Conservation (phyloP, 2,797 vertebrate genomes). For the Euthynnus affinis region DNA sequence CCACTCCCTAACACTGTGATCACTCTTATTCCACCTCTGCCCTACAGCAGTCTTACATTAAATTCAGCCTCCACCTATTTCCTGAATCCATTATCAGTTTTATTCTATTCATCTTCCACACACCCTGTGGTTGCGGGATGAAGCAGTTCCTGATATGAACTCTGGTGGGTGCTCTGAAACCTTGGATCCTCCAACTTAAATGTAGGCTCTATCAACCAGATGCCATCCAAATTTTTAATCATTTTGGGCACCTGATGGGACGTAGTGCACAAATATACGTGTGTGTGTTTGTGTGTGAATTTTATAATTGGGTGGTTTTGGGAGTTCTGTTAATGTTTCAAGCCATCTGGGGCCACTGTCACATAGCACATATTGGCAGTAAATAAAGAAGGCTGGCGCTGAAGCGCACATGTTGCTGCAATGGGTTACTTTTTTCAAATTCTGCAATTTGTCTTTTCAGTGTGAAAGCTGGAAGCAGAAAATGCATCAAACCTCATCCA, state of each 20-base stretch:
- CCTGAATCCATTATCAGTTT: conserved; percentile 75
- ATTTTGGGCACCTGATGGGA: conserved; percentile 58
- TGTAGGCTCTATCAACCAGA: neutral
- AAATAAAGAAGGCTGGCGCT: conserved; percentile 40
- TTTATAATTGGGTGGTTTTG: conserved; percentile 32
- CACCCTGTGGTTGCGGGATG: conserved; percentile 27
- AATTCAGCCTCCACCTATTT: conserved; percentile 68
- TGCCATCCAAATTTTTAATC: conserved; percentile 45
- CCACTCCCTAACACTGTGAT: conserved; percentile 54
- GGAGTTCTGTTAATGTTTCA: conserved; percentile 23
- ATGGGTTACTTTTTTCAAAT: conserved; percentile 29
- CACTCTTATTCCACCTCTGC: conserved; percentile 63
- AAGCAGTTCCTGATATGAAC: conserved; percentile 53
- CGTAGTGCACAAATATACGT: conserved; percentile 23
- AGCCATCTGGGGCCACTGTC: conserved; percentile 60
- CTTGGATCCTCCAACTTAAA: conserved; percentile 55
- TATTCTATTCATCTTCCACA: conserved; percentile 70
- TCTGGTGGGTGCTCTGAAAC: conserved; percentile 60
- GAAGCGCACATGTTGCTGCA: conserved; percentile 44
- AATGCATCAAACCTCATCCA: conserved; percentile 31
- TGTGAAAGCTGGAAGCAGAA: conserved; percentile 34
- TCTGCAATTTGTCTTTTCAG: conserved; percentile 28
- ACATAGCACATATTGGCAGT: conserved; percentile 48
- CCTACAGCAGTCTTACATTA: conserved; percentile 68
- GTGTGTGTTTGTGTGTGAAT: conserved; percentile 25